phyloP scores from a whole-genome alignment of 2,113 vertebrate genomes.

The Suncus etruscus region DNA sequence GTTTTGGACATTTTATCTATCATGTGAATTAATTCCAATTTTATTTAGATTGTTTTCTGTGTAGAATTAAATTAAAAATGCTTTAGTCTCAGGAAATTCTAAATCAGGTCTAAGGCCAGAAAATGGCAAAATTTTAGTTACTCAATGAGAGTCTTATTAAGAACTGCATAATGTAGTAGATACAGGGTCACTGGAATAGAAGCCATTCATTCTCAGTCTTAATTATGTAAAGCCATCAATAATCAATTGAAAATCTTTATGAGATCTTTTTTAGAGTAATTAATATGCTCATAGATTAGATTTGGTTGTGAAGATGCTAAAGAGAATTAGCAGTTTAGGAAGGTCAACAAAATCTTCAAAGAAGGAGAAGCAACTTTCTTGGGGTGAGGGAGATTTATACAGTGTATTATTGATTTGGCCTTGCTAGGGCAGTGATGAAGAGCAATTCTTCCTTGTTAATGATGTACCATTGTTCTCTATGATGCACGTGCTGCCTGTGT shows the following conservation, averaged over 20 bases:
- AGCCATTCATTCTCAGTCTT: background rate
- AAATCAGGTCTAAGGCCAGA: background rate
- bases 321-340: background rate
- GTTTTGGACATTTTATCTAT: conserved; percentile 46
- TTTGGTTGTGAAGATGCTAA: background rate
- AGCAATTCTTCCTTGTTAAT: no score
- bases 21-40: background rate
- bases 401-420: no score
- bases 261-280: background rate
- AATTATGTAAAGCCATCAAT: background rate
- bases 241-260: background rate
- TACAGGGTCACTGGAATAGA: background rate
- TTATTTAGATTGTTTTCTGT: background rate
- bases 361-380: background rate
- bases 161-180: background rate
- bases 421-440: no score
- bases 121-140: background rate
- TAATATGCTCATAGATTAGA: background rate
- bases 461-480: no score
- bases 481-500: no score
- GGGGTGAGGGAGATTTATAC: background rate
- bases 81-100: background rate
- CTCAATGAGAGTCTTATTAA: conserved; percentile 1
- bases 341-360: background rate
- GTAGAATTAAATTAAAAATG: background rate